A percentile compares a stretch with the other conserved stretches of the same genome.
Evolutionary conservation across 1,140 invertebrate species (phyloP).

Genomic region (Bombus ignitus): DNA sequence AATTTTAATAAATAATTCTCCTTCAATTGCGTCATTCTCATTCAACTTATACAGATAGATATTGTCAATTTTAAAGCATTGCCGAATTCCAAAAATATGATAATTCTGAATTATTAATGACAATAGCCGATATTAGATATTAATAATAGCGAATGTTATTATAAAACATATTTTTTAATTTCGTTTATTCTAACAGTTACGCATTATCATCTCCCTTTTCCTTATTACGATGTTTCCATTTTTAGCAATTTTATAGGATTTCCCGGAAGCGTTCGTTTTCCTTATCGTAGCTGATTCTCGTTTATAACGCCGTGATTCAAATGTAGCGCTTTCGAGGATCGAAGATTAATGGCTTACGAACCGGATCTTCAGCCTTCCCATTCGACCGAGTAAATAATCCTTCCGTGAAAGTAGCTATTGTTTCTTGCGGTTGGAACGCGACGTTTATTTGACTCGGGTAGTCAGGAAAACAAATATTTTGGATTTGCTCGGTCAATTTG

Average conservation of each 20-base stretch:
- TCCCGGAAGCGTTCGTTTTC: not conserved
- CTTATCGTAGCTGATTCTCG: not conserved
- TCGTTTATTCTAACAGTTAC: not conserved
- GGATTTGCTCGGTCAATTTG: not conserved
- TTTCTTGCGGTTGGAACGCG: not conserved
- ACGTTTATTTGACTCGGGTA: not conserved
- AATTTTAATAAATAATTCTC: too few relatives aligned
- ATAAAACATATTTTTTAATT: too few relatives aligned
- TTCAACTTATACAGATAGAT: too few relatives aligned
- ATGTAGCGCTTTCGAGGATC: not conserved
- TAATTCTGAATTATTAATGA: too few relatives aligned
- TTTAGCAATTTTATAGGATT: not conserved
- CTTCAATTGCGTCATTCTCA: too few relatives aligned
- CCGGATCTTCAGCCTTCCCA: too few relatives aligned
- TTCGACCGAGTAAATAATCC: not conserved
- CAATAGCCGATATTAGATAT: too few relatives aligned
- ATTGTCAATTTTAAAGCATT: too few relatives aligned
- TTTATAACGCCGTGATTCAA: not conserved
- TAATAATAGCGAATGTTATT: too few relatives aligned
- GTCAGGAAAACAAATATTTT: not conserved
- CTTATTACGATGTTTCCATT: not conserved
- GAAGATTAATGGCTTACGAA: not conserved
- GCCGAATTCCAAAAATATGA: too few relatives aligned
- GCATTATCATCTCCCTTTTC: not conserved
- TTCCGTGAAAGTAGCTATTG: not conserved